Conservation (phyloP, 2,888 invertebrate genomes). For the Drosophila anomalata region DNA sequence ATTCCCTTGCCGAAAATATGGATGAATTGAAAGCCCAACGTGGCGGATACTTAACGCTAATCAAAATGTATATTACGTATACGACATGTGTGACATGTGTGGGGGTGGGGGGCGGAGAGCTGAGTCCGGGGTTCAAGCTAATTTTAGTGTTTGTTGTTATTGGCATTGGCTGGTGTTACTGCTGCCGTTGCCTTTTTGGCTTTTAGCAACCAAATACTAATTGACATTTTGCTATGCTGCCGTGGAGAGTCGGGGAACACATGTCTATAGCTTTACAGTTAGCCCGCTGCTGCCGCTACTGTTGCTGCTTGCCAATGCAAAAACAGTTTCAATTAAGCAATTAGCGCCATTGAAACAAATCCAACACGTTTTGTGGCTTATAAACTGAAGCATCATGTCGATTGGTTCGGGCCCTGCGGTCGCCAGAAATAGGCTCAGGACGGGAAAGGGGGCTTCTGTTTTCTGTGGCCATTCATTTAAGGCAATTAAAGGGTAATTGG, state of each 20-base stretch:
- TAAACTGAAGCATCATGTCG: slow-evolving; percentile 73
- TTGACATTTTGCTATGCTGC: slow-evolving; percentile 75
- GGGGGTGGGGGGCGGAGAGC: background rate
- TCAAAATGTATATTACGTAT: slow-evolving; percentile 69
- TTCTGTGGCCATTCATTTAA: slow-evolving; percentile 46
- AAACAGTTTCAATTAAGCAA: slow-evolving; percentile 80
- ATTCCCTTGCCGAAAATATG: slow-evolving; percentile 23
- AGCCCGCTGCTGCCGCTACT: slow-evolving; percentile 42
- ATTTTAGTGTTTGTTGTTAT: slow-evolving; percentile 59
- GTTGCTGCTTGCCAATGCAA: slow-evolving; percentile 65
- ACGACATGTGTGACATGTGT: slow-evolving; percentile 59
- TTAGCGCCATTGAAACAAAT: slow-evolving; percentile 80
- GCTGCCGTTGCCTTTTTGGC: slow-evolving; percentile 62
- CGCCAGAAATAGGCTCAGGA: slow-evolving; percentile 13
- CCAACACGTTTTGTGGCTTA: slow-evolving; percentile 80
- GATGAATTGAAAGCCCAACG: slow-evolving; percentile 43
- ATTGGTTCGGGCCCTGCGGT: slow-evolving; percentile 57
- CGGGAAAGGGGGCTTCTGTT: slow-evolving; percentile 12
- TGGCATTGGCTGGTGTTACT: slow-evolving; percentile 9
- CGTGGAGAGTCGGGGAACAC: slow-evolving; percentile 14
- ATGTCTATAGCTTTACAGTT: slow-evolving; percentile 56
- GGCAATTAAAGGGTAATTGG: slow-evolving; percentile 46
- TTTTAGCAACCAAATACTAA: slow-evolving; percentile 77
- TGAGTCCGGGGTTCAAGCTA: slow-evolving; percentile 45
- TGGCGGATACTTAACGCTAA: slow-evolving; percentile 68